These are phyloP conservation scores for Aphidius ervi DNA, from an alignment of 1,140 invertebrate species.

Conservation along the genomic window DNA sequence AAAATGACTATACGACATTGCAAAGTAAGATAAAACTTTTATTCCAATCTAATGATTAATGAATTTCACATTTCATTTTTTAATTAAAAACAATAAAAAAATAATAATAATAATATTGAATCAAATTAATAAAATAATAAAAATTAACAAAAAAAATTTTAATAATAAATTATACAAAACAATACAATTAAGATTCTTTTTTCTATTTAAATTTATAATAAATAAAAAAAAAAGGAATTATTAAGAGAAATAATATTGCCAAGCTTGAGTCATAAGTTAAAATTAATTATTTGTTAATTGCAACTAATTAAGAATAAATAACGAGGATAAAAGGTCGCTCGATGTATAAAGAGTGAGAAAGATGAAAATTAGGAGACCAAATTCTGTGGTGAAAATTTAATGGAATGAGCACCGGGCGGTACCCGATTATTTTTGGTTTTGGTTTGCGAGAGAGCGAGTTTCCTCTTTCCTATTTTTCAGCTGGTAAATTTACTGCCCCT, in stretches of 20 bases:
- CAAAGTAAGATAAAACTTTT: slow-evolving; percentile 13
- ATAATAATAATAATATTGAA: not conserved
- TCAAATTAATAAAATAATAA: not conserved
- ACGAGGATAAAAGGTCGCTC: slow-evolving; percentile 30
- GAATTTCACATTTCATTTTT: slow-evolving; percentile 18
- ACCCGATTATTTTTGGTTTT: slow-evolving; percentile 52
- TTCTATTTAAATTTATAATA: slow-evolving; percentile 4
- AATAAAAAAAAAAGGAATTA: slow-evolving; percentile 20
- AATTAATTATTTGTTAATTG: slow-evolving; percentile 45
- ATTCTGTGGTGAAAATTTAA: slow-evolving; percentile 42
- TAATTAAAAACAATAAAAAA: slow-evolving; percentile 9
- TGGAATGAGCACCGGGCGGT: slow-evolving; percentile 42
- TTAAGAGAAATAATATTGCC: slow-evolving; percentile 28
- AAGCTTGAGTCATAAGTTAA: slow-evolving; percentile 10
- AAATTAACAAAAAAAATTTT: not conserved
- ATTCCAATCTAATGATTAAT: slow-evolving; percentile 13
- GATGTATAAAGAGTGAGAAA: slow-evolving; percentile 17
- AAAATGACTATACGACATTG: slow-evolving; percentile 43
- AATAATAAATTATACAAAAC: not conserved
- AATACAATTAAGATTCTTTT: not conserved
- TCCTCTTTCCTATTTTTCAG: slow-evolving; percentile 43
- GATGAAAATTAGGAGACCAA: slow-evolving; percentile 29
- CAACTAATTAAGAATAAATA: slow-evolving; percentile 44
- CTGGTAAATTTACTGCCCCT: slow-evolving; percentile 34
- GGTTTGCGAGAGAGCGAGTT: slow-evolving; percentile 25